Evolutionary conservation across 2,888 invertebrate species (phyloP).

Genomic region (Phengaris arion): DNA sequence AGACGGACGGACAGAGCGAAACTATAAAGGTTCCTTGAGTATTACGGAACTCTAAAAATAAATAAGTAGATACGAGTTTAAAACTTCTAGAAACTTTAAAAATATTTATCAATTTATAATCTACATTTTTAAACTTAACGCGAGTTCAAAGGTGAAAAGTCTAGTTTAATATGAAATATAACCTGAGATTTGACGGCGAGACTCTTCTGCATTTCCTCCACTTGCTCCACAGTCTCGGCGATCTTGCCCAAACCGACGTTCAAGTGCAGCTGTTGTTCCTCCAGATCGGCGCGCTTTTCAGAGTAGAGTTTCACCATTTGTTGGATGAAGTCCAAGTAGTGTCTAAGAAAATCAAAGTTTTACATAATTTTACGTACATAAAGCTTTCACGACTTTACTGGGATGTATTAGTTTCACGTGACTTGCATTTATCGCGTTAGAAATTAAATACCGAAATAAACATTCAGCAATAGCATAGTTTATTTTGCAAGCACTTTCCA

Average conservation of each 20-base stretch:
- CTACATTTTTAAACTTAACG: too few species aligned
- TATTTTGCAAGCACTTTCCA: background rate
- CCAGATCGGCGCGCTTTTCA: constrained; percentile 98
- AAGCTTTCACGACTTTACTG: background rate
- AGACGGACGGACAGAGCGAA: too few species aligned
- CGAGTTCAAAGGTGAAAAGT: too few species aligned
- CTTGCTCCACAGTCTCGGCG: constrained; percentile 99
- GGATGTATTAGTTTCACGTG: background rate
- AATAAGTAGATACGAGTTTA: too few species aligned
- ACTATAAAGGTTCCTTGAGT: too few species aligned
- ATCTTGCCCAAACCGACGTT: constrained; percentile 99
- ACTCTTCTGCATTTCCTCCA: constrained; percentile 99
- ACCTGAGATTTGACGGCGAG: constrained; percentile 96
- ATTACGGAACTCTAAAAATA: too few species aligned
- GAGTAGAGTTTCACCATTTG: constrained; percentile 99
- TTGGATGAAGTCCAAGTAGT: constrained; percentile 99
- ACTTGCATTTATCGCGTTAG: background rate
- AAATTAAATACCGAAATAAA: background rate
- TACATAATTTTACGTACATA: constrained; percentile 62
- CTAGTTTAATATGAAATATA: constrained; percentile 17
- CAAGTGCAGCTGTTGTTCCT: constrained; percentile 98
- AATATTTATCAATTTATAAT: too few species aligned
- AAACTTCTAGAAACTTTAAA: too few species aligned
- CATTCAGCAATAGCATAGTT: background rate
- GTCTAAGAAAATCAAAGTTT: constrained; percentile 83